Conservation (phyloP, 2,888 invertebrate genomes). For the Leucania comma region DNA sequence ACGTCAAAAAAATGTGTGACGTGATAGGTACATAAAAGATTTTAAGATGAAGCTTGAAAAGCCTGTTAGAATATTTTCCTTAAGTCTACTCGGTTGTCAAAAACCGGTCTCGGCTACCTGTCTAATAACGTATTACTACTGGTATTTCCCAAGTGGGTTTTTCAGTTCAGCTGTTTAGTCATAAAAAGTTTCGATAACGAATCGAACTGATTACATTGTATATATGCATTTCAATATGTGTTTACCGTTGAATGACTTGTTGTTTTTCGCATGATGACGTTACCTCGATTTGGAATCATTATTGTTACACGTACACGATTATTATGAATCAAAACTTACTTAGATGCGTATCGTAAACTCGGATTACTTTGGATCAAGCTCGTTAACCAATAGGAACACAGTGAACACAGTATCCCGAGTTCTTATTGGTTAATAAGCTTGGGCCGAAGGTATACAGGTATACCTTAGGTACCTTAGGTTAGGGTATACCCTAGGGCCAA, state of each 20-base stretch:
- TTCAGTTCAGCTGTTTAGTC: slow-evolving; percentile 25
- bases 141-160: slow-evolving; percentile 35
- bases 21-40: not conserved
- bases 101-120: slow-evolving; percentile 5
- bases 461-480: too few relatives aligned
- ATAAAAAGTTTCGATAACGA: slow-evolving; percentile 17
- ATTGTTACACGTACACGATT: not conserved
- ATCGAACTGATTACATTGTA: not conserved
- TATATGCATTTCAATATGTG: not conserved
- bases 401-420: too few relatives aligned
- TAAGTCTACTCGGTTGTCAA: not conserved
- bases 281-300: not conserved
- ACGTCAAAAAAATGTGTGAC: not conserved
- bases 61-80: slow-evolving; percentile 16
- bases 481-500: too few relatives aligned
- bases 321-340: not conserved
- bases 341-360: not conserved
- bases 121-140: not conserved
- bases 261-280: slow-evolving; percentile 13
- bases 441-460: too few relatives aligned
- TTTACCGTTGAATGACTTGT: not conserved
- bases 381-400: too few relatives aligned
- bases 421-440: too few relatives aligned
- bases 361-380: too few relatives aligned
- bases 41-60: not conserved